phyloP scores from a whole-genome alignment of 2,888 invertebrate species.

The Dicyrtoma fusca region DNA sequence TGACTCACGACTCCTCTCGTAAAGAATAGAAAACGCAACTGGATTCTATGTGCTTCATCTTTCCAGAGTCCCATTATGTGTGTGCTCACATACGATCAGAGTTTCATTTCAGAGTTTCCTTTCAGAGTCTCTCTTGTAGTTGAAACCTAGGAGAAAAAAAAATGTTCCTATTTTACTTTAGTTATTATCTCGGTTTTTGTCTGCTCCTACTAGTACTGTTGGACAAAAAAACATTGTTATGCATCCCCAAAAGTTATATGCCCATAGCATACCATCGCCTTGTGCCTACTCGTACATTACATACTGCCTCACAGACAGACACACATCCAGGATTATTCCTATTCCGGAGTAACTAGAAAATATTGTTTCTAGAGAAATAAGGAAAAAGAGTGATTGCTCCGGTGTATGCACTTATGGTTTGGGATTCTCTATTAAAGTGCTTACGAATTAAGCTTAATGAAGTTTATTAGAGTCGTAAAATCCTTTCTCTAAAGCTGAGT shows the following conservation, averaged over 20 bases:
- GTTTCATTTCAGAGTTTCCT: constrained; percentile 19
- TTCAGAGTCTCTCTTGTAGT: constrained; percentile 1
- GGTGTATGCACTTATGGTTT: no score
- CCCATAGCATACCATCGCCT: no score
- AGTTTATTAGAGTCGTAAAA: constrained; percentile 11
- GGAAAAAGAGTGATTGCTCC: no score
- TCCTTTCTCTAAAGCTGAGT: background rate
- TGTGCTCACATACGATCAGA: constrained; percentile 15
- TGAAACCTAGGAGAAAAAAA: background rate
- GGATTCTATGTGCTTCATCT: constrained; percentile 23
- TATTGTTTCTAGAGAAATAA: background rate
- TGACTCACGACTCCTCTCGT: constrained; percentile 25
- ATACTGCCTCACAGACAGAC: no score
- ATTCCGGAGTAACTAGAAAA: constrained; percentile 1
- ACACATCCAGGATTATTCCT: background rate
- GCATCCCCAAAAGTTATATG: background rate
- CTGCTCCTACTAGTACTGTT: no score
- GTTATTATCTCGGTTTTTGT: constrained; percentile 22
- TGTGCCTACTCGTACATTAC: no score
- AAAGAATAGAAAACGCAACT: constrained; percentile 25
- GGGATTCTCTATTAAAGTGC: no score
- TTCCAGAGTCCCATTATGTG: constrained; percentile 17
- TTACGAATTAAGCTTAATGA: no score
- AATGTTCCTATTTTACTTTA: constrained; percentile 11
- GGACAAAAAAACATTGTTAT: background rate